A percentile compares a stretch with the other conserved stretches of the same genome.
Evolutionary conservation across 2,113 vertebrate species (phyloP).

Genomic region (Dendrocopos noguchii): DNA sequence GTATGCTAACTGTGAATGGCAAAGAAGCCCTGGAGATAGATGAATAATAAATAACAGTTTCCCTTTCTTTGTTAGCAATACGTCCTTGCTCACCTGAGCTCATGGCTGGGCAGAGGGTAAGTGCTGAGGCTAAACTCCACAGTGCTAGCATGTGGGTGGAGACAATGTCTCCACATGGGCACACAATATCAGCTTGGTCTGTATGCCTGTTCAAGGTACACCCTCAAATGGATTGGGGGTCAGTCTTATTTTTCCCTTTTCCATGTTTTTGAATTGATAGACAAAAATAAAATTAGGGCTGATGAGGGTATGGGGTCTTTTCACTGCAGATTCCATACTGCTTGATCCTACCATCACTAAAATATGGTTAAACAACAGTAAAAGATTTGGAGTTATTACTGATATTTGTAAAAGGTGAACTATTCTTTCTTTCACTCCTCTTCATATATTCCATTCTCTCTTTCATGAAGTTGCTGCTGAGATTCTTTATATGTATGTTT

Average conservation of each 20-base stretch:
- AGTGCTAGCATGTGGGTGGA: background rate
- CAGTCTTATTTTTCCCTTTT: background rate
- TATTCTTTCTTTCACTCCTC: background rate
- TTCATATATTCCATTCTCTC: background rate
- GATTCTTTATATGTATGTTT: background rate
- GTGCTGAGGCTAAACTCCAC: background rate
- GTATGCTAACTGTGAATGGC: conserved; percentile 41
- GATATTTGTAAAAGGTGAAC: background rate
- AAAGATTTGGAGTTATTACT: background rate
- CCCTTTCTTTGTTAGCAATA: background rate
- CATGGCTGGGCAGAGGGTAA: background rate
- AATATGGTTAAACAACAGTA: background rate
- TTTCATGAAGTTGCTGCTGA: background rate
- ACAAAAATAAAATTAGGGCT: background rate
- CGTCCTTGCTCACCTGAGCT: background rate
- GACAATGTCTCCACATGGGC: background rate
- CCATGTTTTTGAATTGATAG: background rate
- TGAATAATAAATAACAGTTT: conserved; percentile 51
- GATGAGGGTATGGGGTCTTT: background rate
- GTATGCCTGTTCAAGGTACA: background rate
- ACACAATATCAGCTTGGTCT: background rate
- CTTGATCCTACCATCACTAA: background rate
- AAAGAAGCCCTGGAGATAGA: conserved; percentile 54
- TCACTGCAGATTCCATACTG: background rate
- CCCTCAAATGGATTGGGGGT: background rate